Evolutionary conservation across 23 tunicate species (phyloP).

Genomic region (Oikopleura dioica): DNA sequence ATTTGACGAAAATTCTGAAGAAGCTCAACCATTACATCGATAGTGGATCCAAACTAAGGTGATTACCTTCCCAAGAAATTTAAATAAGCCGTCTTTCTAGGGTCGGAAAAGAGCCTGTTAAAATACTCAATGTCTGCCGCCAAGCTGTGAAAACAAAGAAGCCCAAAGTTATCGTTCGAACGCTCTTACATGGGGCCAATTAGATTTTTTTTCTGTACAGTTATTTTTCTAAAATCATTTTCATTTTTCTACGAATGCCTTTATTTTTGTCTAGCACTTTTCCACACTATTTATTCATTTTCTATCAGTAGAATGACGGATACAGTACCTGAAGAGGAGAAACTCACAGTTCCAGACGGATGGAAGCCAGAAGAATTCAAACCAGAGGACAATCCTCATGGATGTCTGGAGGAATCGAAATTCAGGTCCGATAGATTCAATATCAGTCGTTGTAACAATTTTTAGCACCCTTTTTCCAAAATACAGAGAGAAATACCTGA

Average conservation of each 20-base stretch:
- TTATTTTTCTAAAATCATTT: background rate
- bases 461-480: constrained; percentile 80
- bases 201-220: background rate
- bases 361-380: constrained; percentile 54
- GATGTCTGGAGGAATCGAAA: constrained; percentile 56
- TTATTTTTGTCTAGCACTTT: too few species aligned
- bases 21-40: background rate
- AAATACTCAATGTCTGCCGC: background rate
- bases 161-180: background rate
- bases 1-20: background rate
- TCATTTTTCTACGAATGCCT: background rate
- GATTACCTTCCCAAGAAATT: too few species aligned
- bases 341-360: constrained; percentile 45
- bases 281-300: background rate
- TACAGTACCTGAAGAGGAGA: constrained; percentile 16
- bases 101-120: background rate
- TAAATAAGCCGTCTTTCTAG: too few species aligned
- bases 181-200: background rate
- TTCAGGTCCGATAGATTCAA: too few species aligned
- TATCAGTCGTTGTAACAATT: too few species aligned
- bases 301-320: background rate
- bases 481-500: constrained; percentile 67
- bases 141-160: background rate
- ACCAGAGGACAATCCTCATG: constrained; percentile 58
- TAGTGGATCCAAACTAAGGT: background rate